Conservation (phyloP, 37 sponge, comb jelly and placozoan genomes). For the Axinella damicornis region DNA sequence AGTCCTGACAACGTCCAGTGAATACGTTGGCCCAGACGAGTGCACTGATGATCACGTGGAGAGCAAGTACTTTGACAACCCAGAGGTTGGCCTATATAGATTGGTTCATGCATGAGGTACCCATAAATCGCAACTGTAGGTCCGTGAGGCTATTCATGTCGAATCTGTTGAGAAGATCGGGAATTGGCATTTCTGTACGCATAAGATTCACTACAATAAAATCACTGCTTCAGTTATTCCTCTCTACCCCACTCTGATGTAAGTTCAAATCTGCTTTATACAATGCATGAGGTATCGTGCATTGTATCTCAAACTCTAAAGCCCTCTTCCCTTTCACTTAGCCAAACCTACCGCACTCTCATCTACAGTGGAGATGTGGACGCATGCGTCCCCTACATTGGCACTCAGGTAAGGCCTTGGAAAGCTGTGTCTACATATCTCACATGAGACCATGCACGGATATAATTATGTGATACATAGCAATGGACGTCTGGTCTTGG, state of each 20-base stretch:
- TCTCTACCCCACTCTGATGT: slow-evolving; percentile 80
- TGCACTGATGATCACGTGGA: slow-evolving; percentile 70
- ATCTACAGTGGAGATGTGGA: slow-evolving; percentile 90
- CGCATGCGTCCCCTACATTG: slow-evolving; percentile 85
- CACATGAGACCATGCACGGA: background rate
- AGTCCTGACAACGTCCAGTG: background rate
- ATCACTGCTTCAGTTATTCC: slow-evolving; percentile 64
- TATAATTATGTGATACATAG: slow-evolving; percentile 5
- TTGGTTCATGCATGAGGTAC: too few relatives aligned
- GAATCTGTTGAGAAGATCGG: slow-evolving; percentile 46
- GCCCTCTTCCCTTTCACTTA: background rate
- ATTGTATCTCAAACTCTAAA: too few relatives aligned
- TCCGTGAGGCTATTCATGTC: slow-evolving; percentile 74
- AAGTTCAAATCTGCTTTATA: slow-evolving; percentile 6
- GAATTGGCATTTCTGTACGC: slow-evolving; percentile 63
- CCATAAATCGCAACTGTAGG: slow-evolving; percentile 49
- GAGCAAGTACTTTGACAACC: slow-evolving; percentile 56
- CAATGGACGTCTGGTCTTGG: slow-evolving; percentile 80
- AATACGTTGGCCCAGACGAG: slow-evolving; percentile 39
- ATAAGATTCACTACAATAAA: slow-evolving; percentile 42
- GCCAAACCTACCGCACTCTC: slow-evolving; percentile 71
- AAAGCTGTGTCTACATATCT: background rate
- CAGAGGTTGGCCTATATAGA: slow-evolving; percentile 50
- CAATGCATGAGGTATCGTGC: too few relatives aligned
- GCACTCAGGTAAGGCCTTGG: slow-evolving; percentile 58